Evolutionary conservation across 2,888 invertebrate genomes (phyloP), one percentile per base, ranked within the genome.

Genomic region (Agriopis aurantiaria): DNA sequence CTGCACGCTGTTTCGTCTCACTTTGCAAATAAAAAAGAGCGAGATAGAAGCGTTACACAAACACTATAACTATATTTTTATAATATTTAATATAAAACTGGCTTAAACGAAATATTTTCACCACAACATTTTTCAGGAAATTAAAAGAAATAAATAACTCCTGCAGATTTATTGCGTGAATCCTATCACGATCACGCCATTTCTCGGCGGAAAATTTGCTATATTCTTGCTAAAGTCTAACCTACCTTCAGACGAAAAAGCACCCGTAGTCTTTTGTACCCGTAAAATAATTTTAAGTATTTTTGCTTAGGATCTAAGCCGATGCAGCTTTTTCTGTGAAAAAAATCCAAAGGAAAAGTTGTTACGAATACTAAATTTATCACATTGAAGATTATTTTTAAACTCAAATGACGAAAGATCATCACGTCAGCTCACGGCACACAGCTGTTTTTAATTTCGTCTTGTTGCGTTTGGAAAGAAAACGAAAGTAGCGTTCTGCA

Each of bases 121-220:
- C n/a, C n/a, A n/a, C n/a, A n/a, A n/a, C n/a, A n/a, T n/a, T 69
- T 63, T 57, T 17, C 48, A 68, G 71, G 69, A 71, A 65, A 74
- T 71, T 71, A 71, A 74, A 71, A 63, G 60, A 58, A 74, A 71
- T 59, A 72, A 75, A 74, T 55, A 66, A 71, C 51, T 69, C 62
- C n/a, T 7, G 43, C 33, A 68, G 69, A 76, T 74, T 76, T 74
- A 76, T 76, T 62, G 56, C 66, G 12, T 17, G 70, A 59, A 69
- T 65, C 60, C 58, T 63, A 57, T 71, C 75, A 74, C 72, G 74
- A 69, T 53, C 61, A 46, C 60, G 17, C 64, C 52, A 55, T 71
- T 48, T 72, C 45, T 64, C 72, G 33, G 23, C 14, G 53, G 48
- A 17, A 58, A 45, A 52, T 69, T 73, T 53, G 64, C 46, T 69